Conservation (phyloP, 2,888 invertebrate species). For the Charanyca ferruginea region DNA sequence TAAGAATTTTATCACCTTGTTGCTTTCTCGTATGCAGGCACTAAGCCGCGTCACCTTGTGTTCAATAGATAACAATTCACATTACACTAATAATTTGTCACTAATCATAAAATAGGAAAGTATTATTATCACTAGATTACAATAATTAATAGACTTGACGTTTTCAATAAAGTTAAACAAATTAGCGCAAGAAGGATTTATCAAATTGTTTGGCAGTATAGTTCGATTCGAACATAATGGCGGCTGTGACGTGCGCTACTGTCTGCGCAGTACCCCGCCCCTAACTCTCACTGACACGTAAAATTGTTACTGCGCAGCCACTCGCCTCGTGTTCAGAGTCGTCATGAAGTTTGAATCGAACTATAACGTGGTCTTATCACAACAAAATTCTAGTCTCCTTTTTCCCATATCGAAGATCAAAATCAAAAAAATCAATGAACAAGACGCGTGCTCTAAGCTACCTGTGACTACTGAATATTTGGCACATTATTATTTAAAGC, state of each 20-base stretch:
- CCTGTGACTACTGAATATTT: constrained; percentile 87
- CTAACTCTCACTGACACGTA: too few relatives aligned
- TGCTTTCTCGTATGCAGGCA: constrained; percentile 19
- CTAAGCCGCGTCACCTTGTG: constrained; percentile 31
- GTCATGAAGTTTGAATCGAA: too few relatives aligned
- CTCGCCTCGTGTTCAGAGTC: too few relatives aligned
- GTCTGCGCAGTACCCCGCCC: too few relatives aligned
- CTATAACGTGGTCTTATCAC: constrained; percentile 42
- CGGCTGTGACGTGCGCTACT: too few relatives aligned
- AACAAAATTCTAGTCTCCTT: constrained; percentile 44
- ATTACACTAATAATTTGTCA: constrained; percentile 45
- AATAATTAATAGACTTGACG: constrained; percentile 60
- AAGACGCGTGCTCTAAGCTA: constrained; percentile 72
- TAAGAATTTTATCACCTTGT: constrained; percentile 54
- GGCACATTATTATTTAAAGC: constrained; percentile 81
- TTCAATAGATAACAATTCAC: constrained; percentile 30
- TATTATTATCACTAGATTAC: constrained; percentile 60
- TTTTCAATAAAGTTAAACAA: constrained; percentile 44
- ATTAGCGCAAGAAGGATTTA: constrained; percentile 38
- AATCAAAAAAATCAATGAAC: constrained; percentile 43
- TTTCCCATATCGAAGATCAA: constrained; percentile 26
- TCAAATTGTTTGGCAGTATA: constrained; percentile 12
- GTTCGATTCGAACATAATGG: too few relatives aligned
- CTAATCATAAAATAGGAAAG: constrained; percentile 65
- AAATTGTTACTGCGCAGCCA: too few relatives aligned